These are phyloP conservation scores for Drosophila paramelanica DNA, from an alignment of 2,888 invertebrate species.

Conservation along the genomic window DNA sequence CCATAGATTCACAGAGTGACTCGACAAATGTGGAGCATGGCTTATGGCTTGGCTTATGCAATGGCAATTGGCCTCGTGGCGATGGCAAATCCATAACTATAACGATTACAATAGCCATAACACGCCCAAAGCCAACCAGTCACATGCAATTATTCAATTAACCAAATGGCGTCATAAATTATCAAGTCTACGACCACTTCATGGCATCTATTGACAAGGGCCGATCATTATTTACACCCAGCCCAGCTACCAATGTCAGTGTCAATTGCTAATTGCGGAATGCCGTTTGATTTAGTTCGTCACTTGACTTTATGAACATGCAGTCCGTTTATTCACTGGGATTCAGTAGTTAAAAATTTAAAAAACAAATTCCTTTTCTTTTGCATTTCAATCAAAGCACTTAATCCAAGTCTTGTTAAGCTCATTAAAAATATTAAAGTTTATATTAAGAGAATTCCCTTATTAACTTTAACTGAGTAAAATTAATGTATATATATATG, in stretches of 20 bases:
- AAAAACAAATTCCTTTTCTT: constrained; percentile 17
- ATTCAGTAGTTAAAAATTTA: not conserved
- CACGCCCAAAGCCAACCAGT: constrained; percentile 62
- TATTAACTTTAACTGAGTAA: no score
- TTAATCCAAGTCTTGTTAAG: not conserved
- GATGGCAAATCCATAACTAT: constrained; percentile 46
- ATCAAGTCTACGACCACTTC: constrained; percentile 55
- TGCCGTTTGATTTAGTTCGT: constrained; percentile 59
- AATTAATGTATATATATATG: no score
- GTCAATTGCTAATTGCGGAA: constrained; percentile 64
- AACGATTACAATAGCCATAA: constrained; percentile 38
- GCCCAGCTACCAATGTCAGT: constrained; percentile 46
- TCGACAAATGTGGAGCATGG: constrained; percentile 46
- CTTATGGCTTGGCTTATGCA: constrained; percentile 59
- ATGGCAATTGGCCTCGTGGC: constrained; percentile 33
- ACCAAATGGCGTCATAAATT: constrained; percentile 79
- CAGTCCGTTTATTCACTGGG: constrained; percentile 28
- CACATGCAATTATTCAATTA: constrained; percentile 82
- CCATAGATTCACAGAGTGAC: constrained; percentile 35
- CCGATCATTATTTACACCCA: constrained; percentile 29
- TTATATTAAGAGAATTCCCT: no score
- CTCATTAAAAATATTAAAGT: not conserved
- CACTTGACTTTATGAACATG: constrained; percentile 59
- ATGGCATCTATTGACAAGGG: constrained; percentile 36
- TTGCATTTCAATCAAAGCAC: not conserved